Base-by-base conservation (phyloP, 2,113 vertebrate genomes). In the Erpornis zantholeuca region DNA sequence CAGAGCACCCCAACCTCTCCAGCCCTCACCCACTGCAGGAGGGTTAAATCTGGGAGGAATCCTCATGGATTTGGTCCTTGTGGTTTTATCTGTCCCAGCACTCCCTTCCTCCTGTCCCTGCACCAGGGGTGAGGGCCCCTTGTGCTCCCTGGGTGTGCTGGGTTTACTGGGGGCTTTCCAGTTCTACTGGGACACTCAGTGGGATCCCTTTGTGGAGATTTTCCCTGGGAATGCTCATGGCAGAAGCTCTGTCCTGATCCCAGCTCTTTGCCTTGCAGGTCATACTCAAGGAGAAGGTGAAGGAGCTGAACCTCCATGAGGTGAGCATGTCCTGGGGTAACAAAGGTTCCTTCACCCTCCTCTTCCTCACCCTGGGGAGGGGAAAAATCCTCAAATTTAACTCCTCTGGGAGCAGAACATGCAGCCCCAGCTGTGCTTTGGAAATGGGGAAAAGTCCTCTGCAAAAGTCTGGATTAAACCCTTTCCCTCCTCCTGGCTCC, bases 281-380 rank as follows among this genome's bases (percentile, higher is more conserved):
- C 84, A 99, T 99, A 97, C 98, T 99, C 96, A 99, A 99, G 98
- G 99, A 99, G 97, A 99, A 99, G 96, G 99, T 99, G 95, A 99
- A 99, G 98, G 99, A 99, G 95, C 97, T 99, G 97, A 99, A 99
- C 96, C 98, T 99, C 61, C 99, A 99, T 84, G 99, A 99, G 99
- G 99, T 99, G 98, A 98, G 99, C 78, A 71, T 2, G 0, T 66
- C 31, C 47, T 65, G 47, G 56, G 66, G 14, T 17, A 5, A 10
- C 47, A 49, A 59, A 86, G 17, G 4, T 27, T 75, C 12, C 81
- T 28, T 73, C 49, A 4, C 12, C 54, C 42, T 88, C 91, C 57
- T 82, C 89, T 80, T 91, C 75, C 17, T 87, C 28, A 0, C 6
- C 6, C n/a, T 38, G 45, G 69, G 50, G 40, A 84, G 31, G 64